Base-by-base conservation (phyloP, 2,888 invertebrate species). In the Oscheius sp. region DNA sequence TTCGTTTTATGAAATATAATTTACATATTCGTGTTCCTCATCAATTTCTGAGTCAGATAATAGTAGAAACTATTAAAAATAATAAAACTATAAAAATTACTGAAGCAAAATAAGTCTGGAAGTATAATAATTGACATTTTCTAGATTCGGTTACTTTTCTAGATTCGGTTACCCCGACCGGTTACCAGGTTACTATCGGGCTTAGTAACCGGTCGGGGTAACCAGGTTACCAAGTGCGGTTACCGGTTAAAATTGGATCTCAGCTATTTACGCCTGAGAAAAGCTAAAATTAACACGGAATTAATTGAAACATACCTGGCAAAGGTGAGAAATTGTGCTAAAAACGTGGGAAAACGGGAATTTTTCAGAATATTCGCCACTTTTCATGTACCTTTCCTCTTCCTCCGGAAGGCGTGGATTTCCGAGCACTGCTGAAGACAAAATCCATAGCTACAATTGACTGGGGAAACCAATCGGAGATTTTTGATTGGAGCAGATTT, bases 371-470 rank as follows among this genome's bases (percentile, higher is more conserved):
- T 3, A 41, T 61, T 21, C 41, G 61, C n/a, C 12, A 43, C 7
- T 61, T 61, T 43, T 61, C 61, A 1, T 41, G 41, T 45, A 43
- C 21, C 2, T 61, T 61, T 18, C 18, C 43, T 3, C 21, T 18
- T 25, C 3, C 6, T 61, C 21, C 58, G 2, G 29, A 41, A 16
- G 18, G 18, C 2, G 18, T 61, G 18, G 21, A 61, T 18, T 61
- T 61, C 5, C n/a, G 7, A 5, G 43, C n/a, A 0, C 18, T 61
- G 16, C n/a, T 45, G 2, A 45, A 61, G 21, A n/a, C 61, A 0
- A 61, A 61, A 13, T 41, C 61, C 6, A 43, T 61, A 41, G 43
- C 41, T 18, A 61, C 61, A 6, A 5, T 61, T 7, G 61, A 61
- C 18, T 61, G 41, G 41, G 21, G 43, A 21, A 43, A n/a, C 12